Evolutionary conservation across 2,113 vertebrate genomes (phyloP), one percentile per base, ranked within the genome.

Genomic region (Mormoops blainvillei): DNA sequence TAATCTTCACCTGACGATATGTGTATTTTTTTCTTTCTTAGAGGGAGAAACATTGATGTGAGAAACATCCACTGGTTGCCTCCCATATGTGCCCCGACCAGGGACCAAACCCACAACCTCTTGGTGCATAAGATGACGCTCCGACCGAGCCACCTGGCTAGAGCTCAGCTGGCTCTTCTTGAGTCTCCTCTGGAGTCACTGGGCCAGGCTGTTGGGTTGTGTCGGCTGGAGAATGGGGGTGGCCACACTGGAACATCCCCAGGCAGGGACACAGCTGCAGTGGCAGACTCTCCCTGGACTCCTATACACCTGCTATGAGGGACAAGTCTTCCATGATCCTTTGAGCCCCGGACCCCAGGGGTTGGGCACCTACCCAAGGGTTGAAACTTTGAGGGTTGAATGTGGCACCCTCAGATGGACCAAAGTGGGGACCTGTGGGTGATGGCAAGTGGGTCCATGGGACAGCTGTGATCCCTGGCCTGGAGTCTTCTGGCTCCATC

Each of bases 261-360:
- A 16, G 26, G 12, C 0, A 2, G 13, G 41, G 22, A 43, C 1
- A 13, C 33, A 5, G 8, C 58, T 22, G 1, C 50, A 2, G 9
- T 3, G 0, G 4, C 28, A 63, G 85, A 71, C 24, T n/a, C 48
- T 31, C 13, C 50, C 48, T 0, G 13, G 20, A 5, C 52, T 70
- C 28, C 87, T 4, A 26, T 10, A 19, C 7, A 6, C 20, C 61
- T 8, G 36, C 43, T 65, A 50, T 4, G 15, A 13, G 33, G 65
- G 48, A 26, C 36, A 54, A 38, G 38, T 22, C n/a, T 43, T 13
- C 36, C n/a, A 26, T 2, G 16, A 67, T 26, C 52, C 70, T 61
- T 20, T 52, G 41, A 2, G 26, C 31, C 43, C 0, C 0, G 65
- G 45, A 48, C 63, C 24, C 50, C 12, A 0, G 24, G 65, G 36